A percentile compares a stretch with the other conserved stretches of the same genome.
phyloP scores from a whole-genome alignment of 2,888 invertebrate genomes.

The Mactromeris polynyma region DNA sequence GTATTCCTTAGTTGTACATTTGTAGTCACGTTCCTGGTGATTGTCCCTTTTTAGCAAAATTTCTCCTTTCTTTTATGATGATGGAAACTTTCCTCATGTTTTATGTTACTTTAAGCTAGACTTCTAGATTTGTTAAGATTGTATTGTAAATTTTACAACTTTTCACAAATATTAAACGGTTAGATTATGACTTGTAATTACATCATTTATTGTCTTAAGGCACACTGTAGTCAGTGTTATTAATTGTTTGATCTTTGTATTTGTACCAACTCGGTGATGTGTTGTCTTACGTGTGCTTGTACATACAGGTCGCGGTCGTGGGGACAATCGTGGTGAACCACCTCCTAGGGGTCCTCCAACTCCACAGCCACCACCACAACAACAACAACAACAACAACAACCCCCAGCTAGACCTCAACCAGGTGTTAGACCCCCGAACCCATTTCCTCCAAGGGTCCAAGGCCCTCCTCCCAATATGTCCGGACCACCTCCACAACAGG shows the following conservation, averaged over 20 bases:
- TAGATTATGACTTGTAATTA: neutral
- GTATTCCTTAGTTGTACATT: neutral
- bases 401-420: constrained; percentile 55
- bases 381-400: constrained; percentile 57
- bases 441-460: constrained; percentile 54
- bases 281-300: neutral
- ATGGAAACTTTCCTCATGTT: too few relatives aligned
- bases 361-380: constrained; percentile 62
- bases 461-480: constrained; percentile 72
- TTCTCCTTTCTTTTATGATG: neutral
- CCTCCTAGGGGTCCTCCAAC: constrained; percentile 63
- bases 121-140: too few relatives aligned
- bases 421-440: constrained; percentile 52
- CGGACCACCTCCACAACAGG: constrained; percentile 83
- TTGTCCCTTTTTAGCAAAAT: neutral
- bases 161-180: neutral
- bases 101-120: too few relatives aligned
- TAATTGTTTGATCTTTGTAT: too few relatives aligned
- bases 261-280: too few relatives aligned
- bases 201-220: neutral
- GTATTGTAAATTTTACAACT: neutral
- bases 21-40: neutral
- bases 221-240: too few relatives aligned
- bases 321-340: constrained; percentile 43
- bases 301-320: constrained; percentile 53